phyloP scores from a whole-genome alignment of 1,140 invertebrate species.

The Pogonus chalceus region DNA sequence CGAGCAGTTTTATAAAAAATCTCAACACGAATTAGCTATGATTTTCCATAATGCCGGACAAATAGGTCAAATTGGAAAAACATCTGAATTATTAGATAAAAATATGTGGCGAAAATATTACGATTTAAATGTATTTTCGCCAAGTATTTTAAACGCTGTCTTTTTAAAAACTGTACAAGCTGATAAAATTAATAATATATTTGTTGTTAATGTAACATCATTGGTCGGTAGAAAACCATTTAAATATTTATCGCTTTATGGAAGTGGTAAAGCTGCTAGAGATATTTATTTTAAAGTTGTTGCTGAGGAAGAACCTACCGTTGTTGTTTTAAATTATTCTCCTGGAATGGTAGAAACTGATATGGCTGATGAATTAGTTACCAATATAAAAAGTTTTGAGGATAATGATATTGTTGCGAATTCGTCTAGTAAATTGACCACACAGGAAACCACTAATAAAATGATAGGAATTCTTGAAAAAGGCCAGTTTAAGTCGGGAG shows the following conservation, averaged over 20 bases:
- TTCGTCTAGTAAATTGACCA: conserved; percentile 56
- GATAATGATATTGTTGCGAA: conserved; percentile 44
- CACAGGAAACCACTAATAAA: conserved; percentile 64
- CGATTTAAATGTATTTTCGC: conserved; percentile 70
- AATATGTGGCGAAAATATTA: conserved; percentile 56
- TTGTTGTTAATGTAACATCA: conserved; percentile 83
- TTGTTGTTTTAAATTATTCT: conserved; percentile 81
- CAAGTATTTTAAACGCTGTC: conserved; percentile 63
- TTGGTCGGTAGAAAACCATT: conserved; percentile 67
- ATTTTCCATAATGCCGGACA: conserved; percentile 88
- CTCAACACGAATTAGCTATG: conserved; percentile 50
- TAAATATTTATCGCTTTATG: conserved; percentile 68
- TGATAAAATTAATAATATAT: conserved; percentile 31
- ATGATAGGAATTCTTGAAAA: conserved; percentile 58
- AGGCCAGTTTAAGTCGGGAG: conserved; percentile 69
- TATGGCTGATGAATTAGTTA: conserved; percentile 65
- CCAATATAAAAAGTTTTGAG: conserved; percentile 46
- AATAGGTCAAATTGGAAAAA: conserved; percentile 62
- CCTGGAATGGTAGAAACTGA: conserved; percentile 88
- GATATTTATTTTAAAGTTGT: conserved; percentile 86
- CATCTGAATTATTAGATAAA: conserved; percentile 48
- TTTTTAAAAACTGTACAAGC: conserved; percentile 48
- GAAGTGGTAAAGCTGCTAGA: conserved; percentile 79
- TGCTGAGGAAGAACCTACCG: conserved; percentile 64
- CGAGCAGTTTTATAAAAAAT: conserved; percentile 30